A percentile compares a stretch with the other conserved stretches of the same genome.
Conservation (phyloP, 2,113 vertebrate species). For the Orthonyx spaldingii region DNA sequence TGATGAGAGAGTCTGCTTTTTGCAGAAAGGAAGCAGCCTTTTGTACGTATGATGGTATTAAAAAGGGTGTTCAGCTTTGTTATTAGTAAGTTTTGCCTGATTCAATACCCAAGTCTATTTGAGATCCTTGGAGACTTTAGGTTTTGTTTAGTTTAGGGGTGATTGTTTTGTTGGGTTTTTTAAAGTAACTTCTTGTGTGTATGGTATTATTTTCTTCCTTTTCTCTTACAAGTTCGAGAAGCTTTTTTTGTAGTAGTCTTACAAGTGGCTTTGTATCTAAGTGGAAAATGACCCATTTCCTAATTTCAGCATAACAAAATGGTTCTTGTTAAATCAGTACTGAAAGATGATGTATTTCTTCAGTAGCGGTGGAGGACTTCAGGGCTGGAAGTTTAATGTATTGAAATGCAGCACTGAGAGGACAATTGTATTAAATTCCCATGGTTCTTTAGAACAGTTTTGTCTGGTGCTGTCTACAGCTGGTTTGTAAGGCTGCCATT, state of each 20-base stretch:
- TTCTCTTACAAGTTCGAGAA: not conserved
- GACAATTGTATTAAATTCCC: not conserved
- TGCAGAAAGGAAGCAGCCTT: not conserved
- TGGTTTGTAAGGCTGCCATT: not conserved
- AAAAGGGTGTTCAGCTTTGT: not conserved
- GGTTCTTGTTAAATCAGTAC: not conserved
- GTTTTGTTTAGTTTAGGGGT: not conserved
- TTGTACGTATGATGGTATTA: not conserved
- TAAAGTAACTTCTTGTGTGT: not conserved
- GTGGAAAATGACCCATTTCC: not conserved
- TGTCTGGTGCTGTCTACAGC: not conserved
- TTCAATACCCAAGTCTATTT: not conserved
- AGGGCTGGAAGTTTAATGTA: not conserved
- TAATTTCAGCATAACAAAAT: not conserved
- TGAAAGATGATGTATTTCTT: not conserved
- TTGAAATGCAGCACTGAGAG: not conserved
- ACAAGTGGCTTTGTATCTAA: not conserved
- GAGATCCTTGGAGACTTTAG: not conserved
- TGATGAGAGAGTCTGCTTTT: not conserved
- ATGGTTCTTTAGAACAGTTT: not conserved
- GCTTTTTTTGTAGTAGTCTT: not conserved
- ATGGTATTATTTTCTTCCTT: not conserved
- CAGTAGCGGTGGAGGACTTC: not conserved
- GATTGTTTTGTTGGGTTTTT: not conserved
- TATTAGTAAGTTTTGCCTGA: not conserved